These are phyloP conservation scores for Coregonus sp. DNA, from an alignment of 2,797 vertebrate genomes.

Conservation along the genomic window DNA sequence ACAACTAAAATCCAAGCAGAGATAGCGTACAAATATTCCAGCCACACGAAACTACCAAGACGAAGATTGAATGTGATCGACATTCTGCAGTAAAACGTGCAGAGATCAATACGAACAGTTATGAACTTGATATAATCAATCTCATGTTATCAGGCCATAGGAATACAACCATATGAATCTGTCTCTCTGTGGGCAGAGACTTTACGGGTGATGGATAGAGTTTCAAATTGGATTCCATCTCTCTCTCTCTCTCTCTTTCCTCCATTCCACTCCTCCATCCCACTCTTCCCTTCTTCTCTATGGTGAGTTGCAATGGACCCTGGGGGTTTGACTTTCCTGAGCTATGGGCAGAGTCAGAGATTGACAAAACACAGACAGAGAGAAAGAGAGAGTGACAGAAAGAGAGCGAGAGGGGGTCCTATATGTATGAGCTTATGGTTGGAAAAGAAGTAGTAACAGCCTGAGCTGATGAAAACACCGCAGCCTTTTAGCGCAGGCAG, in stretches of 20 bases:
- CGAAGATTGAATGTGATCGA: background rate
- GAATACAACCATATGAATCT: background rate
- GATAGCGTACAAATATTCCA: background rate
- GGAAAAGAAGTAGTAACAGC: too few relatives aligned
- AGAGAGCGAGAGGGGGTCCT: too few relatives aligned
- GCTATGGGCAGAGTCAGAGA: background rate
- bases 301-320: background rate
- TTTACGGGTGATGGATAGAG: background rate
- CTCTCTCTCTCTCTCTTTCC: background rate
- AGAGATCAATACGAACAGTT: conserved; percentile 7
- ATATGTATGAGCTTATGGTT: too few relatives aligned
- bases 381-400: background rate
- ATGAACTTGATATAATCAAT: conserved; percentile 6
- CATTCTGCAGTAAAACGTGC: conserved; percentile 1
- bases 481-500: too few relatives aligned
- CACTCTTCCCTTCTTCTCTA: background rate
- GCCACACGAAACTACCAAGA: background rate
- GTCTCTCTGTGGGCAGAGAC: background rate
- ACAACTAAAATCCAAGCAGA: too few relatives aligned
- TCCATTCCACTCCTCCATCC: background rate
- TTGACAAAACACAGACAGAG: conserved; percentile 18
- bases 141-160: background rate
- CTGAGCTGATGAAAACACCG: too few relatives aligned
- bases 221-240: background rate
- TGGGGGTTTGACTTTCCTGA: background rate